A percentile compares a stretch with the other conserved stretches of the same genome.
Evolutionary conservation across 2,888 invertebrate genomes (phyloP).

Genomic region (Eupithecia tripunctaria): DNA sequence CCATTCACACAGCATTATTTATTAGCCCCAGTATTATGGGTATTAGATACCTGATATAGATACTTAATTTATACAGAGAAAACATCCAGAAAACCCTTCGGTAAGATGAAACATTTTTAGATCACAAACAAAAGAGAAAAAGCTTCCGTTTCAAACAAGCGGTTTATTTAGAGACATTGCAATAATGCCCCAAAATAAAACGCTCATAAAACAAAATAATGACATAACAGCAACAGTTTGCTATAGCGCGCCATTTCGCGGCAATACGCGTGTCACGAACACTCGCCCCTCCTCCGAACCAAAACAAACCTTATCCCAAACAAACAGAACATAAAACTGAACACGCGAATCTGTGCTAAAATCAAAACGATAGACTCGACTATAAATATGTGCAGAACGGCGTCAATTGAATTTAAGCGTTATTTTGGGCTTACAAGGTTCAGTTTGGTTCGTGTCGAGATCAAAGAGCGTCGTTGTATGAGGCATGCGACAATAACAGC

Average conservation of each 20-base stretch:
- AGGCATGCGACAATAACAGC: slow-evolving; percentile 73
- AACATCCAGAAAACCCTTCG: too few relatives aligned
- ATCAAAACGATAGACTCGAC: slow-evolving; percentile 58
- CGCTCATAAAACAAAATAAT: slow-evolving; percentile 40
- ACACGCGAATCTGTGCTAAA: slow-evolving; percentile 37
- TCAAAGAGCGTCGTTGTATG: slow-evolving; percentile 74
- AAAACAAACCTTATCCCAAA: slow-evolving; percentile 48
- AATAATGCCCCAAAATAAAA: slow-evolving; percentile 41
- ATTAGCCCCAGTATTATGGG: too few relatives aligned
- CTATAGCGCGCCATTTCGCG: slow-evolving; percentile 76
- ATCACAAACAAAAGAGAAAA: neutral
- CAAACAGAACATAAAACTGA: neutral
- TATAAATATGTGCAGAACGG: slow-evolving; percentile 38
- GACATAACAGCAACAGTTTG: slow-evolving; percentile 64
- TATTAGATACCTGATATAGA: too few relatives aligned
- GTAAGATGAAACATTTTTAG: neutral
- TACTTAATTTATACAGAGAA: too few relatives aligned
- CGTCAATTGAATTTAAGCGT: slow-evolving; percentile 50
- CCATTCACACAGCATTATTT: too few relatives aligned
- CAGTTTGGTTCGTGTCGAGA: slow-evolving; percentile 56
- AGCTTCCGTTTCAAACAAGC: slow-evolving; percentile 11
- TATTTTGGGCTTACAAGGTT: slow-evolving; percentile 45
- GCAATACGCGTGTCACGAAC: slow-evolving; percentile 78
- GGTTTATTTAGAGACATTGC: slow-evolving; percentile 23
- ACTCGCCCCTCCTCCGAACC: slow-evolving; percentile 50